phyloP scores from a whole-genome alignment of 2,888 invertebrate species.

The Noctua janthina region DNA sequence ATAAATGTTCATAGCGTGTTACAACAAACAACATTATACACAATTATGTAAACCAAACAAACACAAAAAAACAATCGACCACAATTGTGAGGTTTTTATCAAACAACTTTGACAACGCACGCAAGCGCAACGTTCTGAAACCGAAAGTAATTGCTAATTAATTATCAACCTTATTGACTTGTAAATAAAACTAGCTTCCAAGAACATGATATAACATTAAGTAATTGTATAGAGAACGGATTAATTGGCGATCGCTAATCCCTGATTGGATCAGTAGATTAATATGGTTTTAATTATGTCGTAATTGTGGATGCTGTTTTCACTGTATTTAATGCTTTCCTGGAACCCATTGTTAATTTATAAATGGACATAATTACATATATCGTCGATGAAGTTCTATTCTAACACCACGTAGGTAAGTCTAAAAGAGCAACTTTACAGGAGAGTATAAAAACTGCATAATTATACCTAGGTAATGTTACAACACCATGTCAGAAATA shows the following conservation, averaged over 20 bases:
- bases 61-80: conserved; percentile 47
- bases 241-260: conserved; percentile 60
- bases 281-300: conserved; percentile 59
- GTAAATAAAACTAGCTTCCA: conserved; percentile 49
- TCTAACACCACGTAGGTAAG: too few relatives aligned
- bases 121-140: conserved; percentile 67
- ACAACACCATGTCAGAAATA: too few relatives aligned
- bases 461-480: too few relatives aligned
- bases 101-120: conserved; percentile 59
- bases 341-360: conserved; percentile 47
- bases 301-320: conserved; percentile 60
- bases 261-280: conserved; percentile 56
- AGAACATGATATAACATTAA: conserved; percentile 58
- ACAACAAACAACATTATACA: conserved; percentile 52
- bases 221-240: conserved; percentile 56
- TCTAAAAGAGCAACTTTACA: too few relatives aligned
- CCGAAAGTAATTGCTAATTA: conserved; percentile 61
- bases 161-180: conserved; percentile 60
- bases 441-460: too few relatives aligned
- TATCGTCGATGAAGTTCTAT: too few relatives aligned
- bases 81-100: conserved; percentile 51
- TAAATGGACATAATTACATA: conserved; percentile 31
- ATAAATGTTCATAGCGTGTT: conserved; percentile 54
- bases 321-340: conserved; percentile 47
- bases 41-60: conserved; percentile 65